Evolutionary conservation across 2,113 vertebrate species (phyloP).

Genomic region (Mungos mungo): DNA sequence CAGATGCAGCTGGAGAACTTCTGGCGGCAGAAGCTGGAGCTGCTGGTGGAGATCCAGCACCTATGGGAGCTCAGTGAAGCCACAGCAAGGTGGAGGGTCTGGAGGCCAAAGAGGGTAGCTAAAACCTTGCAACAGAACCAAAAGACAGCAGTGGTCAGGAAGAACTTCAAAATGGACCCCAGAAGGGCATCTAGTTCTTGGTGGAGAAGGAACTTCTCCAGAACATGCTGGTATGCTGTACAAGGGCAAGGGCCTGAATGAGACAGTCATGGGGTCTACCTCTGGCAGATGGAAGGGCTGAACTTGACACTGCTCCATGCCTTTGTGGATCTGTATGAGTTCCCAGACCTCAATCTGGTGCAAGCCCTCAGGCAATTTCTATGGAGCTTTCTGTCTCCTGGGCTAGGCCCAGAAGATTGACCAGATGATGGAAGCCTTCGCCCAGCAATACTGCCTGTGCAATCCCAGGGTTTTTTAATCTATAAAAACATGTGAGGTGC

Average conservation of each 20-base stretch:
- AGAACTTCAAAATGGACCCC: conserved; percentile 89
- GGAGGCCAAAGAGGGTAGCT: conserved; percentile 91
- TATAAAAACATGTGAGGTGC: conserved; percentile 91
- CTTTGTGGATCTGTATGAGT: conserved; percentile 92
- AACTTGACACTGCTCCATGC: conserved; percentile 91
- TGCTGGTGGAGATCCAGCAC: conserved; percentile 91
- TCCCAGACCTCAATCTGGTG: conserved; percentile 92
- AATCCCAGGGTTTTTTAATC: conserved; percentile 92
- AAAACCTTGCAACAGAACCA: conserved; percentile 91
- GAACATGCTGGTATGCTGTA: conserved; percentile 91
- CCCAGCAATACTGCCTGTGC: conserved; percentile 90
- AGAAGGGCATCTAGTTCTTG: conserved; percentile 93
- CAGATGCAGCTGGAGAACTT: conserved; percentile 92
- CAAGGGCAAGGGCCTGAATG: conserved; percentile 93
- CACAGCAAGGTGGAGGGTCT: conserved; percentile 91
- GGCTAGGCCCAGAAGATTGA: conserved; percentile 93
- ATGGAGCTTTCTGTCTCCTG: conserved; percentile 91
- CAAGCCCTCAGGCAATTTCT: conserved; percentile 93
- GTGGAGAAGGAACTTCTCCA: conserved; percentile 91
- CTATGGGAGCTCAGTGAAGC: conserved; percentile 90
- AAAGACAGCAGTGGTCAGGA: conserved; percentile 92
- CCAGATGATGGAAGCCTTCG: conserved; percentile 93
- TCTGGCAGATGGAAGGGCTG: conserved; percentile 92
- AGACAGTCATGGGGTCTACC: conserved; percentile 91
- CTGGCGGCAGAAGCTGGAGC: conserved; percentile 87